phyloP scores from a whole-genome alignment of 2,888 invertebrate species.

The Plebejus anna region DNA sequence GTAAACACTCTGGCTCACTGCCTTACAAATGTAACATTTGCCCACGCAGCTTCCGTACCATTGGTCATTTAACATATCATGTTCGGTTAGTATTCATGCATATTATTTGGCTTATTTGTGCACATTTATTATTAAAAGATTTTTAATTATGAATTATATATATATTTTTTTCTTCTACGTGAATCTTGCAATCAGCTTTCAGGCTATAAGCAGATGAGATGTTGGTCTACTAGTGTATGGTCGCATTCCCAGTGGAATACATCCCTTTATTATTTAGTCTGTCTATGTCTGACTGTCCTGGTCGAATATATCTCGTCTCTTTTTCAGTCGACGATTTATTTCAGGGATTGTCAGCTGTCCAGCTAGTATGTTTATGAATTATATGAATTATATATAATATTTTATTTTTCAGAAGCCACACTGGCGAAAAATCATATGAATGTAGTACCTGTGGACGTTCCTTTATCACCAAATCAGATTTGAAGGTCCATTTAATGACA shows the following conservation, averaged over 20 bases:
- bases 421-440: slow-evolving; percentile 71
- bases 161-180: slow-evolving; percentile 39
- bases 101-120: neutral
- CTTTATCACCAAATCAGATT: slow-evolving; percentile 68
- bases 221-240: too few species aligned
- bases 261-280: too few species aligned
- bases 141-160: too few species aligned
- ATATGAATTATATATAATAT: neutral
- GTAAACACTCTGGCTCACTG: slow-evolving; percentile 68
- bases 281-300: too few species aligned
- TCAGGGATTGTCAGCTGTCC: too few species aligned
- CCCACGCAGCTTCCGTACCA: slow-evolving; percentile 64
- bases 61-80: slow-evolving; percentile 73
- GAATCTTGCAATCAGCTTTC: too few species aligned
- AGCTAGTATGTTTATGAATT: too few species aligned
- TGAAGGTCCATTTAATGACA: slow-evolving; percentile 64
- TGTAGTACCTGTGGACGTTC: slow-evolving; percentile 63
- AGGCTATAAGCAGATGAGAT: too few species aligned
- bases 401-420: slow-evolving; percentile 61
- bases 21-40: slow-evolving; percentile 70
- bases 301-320: too few species aligned
- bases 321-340: too few species aligned
- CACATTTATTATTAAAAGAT: neutral
- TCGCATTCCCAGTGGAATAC: too few species aligned
- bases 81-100: slow-evolving; percentile 48